phyloP scores from a whole-genome alignment of 2,113 vertebrate species.

The Notothenia coriiceps region DNA sequence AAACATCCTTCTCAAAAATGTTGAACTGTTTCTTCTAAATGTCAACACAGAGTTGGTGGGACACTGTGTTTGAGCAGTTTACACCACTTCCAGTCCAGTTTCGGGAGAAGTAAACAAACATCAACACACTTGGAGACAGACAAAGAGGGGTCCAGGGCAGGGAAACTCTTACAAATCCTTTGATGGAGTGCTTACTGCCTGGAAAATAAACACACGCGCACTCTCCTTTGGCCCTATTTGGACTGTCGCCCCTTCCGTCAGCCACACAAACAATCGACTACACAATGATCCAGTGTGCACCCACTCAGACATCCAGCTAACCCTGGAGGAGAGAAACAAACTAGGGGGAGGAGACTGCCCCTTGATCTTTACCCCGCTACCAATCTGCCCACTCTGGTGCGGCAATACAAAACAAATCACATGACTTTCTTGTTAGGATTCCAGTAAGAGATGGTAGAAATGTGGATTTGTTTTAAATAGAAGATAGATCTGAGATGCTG shows the following conservation, averaged over 20 bases:
- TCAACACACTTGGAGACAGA: slow-evolving; percentile 12
- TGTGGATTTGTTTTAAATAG: neutral
- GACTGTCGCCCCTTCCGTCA: slow-evolving; percentile 24
- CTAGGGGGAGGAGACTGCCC: slow-evolving; percentile 5
- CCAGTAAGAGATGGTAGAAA: neutral
- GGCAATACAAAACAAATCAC: neutral
- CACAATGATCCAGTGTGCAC: slow-evolving; percentile 64
- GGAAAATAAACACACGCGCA: slow-evolving; percentile 38
- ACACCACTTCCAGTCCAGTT: neutral
- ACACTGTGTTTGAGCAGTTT: slow-evolving; percentile 3
- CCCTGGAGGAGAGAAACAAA: slow-evolving; percentile 20
- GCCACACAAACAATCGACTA: slow-evolving; percentile 14
- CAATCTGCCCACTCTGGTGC: slow-evolving; percentile 24
- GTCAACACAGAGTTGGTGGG: slow-evolving; percentile 16
- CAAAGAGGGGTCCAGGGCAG: neutral
- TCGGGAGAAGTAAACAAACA: slow-evolving; percentile 40
- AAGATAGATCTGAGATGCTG: neutral
- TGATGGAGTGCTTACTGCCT: slow-evolving; percentile 4
- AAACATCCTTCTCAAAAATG: neutral
- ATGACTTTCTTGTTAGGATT: neutral
- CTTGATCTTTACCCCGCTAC: slow-evolving; percentile 33
- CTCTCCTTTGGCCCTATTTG: slow-evolving; percentile 38
- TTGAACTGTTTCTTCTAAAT: neutral
- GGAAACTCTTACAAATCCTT: slow-evolving; percentile 22
- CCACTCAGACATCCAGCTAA: slow-evolving; percentile 38